phyloP scores from a whole-genome alignment of 2,888 invertebrate species.

The Drosophila histrio region DNA sequence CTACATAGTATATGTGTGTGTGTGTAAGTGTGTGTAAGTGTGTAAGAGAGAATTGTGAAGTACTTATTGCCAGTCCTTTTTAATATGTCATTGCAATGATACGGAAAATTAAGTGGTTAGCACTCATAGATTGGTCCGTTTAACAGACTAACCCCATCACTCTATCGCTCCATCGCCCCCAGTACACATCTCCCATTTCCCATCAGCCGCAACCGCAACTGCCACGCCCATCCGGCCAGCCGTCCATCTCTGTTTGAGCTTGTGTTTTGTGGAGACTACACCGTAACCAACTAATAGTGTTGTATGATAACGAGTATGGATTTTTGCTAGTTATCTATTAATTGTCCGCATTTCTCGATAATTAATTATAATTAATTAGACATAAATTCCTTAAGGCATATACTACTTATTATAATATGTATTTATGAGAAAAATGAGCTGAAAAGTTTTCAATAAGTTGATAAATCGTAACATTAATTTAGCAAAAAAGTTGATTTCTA shows the following conservation, averaged over 20 bases:
- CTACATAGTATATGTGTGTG: not conserved
- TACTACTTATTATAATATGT: too few relatives aligned
- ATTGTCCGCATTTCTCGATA: constrained; percentile 6
- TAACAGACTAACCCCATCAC: not conserved
- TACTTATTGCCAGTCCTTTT: constrained; percentile 57
- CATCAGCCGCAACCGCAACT: not conserved
- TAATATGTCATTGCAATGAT: constrained; percentile 68
- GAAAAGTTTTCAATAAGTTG: not conserved
- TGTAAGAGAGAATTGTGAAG: constrained; percentile 10
- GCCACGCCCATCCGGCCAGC: not conserved
- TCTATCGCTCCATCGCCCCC: not conserved
- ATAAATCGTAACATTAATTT: too few relatives aligned
- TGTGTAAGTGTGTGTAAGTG: not conserved
- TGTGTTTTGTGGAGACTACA: constrained; percentile 33
- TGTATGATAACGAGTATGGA: not conserved
- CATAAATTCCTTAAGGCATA: not conserved
- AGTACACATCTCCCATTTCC: not conserved
- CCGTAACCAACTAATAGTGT: not conserved
- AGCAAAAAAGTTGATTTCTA: too few relatives aligned
- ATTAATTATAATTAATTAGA: constrained; percentile 7
- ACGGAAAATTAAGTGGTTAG: constrained; percentile 74
- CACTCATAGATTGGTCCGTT: constrained; percentile 41
- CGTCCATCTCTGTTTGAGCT: not conserved
- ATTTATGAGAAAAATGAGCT: too few relatives aligned
- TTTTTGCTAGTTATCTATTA: constrained; percentile 13